Evolutionary conservation across 1,140 invertebrate species (phyloP), one percentile per base, ranked within the genome.

Genomic region (Zaprionus nigranus): DNA sequence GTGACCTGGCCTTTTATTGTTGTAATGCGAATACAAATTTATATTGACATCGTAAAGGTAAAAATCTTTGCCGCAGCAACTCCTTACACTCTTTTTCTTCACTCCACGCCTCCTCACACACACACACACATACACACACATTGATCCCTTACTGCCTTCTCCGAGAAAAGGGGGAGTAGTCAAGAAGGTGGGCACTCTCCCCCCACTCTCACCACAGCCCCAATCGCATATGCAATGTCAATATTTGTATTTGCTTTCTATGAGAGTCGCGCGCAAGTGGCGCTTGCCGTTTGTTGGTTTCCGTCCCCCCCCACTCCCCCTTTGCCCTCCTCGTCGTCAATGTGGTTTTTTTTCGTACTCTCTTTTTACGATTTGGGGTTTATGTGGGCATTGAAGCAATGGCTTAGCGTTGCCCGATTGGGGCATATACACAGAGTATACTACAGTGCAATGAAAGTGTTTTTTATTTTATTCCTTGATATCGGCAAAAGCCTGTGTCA

Each of bases 1-100:
- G 43, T 66, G 40, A 54, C 51, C 6, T 60, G 56, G 63, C 69
- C 58, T 81, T 81, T 81, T 81, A 81, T 88, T 88, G 81, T 91
- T 88, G 81, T 87, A 82, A 91, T 91, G 82, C 75, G 87, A 86
- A 91, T 91, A 91, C 90, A 91, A 90, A 91, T 90, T 91, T 91
- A 91, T 90, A 91, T 91, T 88, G 84, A 82, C 79, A 85, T 90
- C 84, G 90, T 91, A 91, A 91, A 91, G 90, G 90, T 91, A 83
- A 72, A 74, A 86, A 81, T 81, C 78, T 82, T 84, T 65, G 75
- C 57, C 72, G 56, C 85, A 69, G 56, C 85, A 88, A 73, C 65
- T 75, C 68, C 83, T 88, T 84, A 81, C 79, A 78, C 71, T 71
- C 83, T 83, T 79, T 84, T 78, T 77, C 78, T 56, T 65, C 43